Base-by-base conservation (phyloP, 2,888 invertebrate genomes). In the Melinaea marsaeus region DNA sequence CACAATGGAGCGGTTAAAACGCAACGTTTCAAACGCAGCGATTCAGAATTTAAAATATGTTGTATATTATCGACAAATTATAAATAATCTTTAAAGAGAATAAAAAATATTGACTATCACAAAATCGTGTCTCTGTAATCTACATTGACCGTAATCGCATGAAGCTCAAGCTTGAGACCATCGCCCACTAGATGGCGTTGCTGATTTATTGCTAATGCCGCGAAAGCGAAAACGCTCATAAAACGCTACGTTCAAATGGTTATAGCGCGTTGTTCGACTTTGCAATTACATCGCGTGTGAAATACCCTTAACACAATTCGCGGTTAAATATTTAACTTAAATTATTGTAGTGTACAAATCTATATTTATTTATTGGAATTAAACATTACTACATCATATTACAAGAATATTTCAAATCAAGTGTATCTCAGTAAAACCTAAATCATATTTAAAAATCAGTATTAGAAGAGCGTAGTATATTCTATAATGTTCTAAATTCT, bases 141-240 rank as follows among this genome's bases (percentile, higher is more conserved):
- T 4, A 46, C 55, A 68, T 75, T 79, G 83, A 77, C 80, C 80
- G 82, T 79, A 80, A 80, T 83, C 79, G 77, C 74, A 74, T 74
- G 77, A 75, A 79, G 79, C 81, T 77, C 76, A 75, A 73, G 76
- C 76, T 74, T 76, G 75, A 70, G 75, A 70, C 75, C 76, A 74
- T 85, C 85, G 87, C 85, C 87, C 88, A 86, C 87, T 88, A 78
- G 70, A 79, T 78, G 82, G 81, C 81, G 75, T 79, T 75, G 73
- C 77, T 90, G 90, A 90, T 89, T 90, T 90, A 90, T 87, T 90
- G 89, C 90, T 89, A 89, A 90, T 90, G 82, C 85, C 83, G 84
- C 82, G 87, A 90, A 90, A 90, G 89, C 84, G 89, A 90, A 89
- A 89, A 88, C 83, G 86, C 84, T 85, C 85, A 84, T 89, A 88